Conservation (phyloP, 2,888 invertebrate species). For the Corbicula japonica region DNA sequence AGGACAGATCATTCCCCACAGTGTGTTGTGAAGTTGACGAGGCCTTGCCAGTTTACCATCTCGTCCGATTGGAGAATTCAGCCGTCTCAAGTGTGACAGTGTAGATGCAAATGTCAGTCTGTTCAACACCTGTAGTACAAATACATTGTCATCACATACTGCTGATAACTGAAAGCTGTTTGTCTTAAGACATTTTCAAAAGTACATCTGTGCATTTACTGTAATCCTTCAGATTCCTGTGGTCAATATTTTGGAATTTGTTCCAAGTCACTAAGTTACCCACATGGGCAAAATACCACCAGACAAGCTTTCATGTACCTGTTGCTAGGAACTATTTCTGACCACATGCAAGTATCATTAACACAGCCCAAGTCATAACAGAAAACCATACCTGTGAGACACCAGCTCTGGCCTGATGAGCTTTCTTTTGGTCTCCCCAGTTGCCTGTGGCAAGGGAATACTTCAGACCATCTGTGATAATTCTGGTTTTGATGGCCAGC, state of each 20-base stretch:
- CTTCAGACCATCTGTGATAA: constrained; percentile 98
- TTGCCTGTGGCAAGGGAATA: constrained; percentile 99
- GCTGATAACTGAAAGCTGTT: too few species aligned
- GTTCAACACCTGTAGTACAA: constrained; percentile 92
- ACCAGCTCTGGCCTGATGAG: constrained; percentile 98
- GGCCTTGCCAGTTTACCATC: constrained; percentile 99
- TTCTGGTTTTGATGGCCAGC: constrained; percentile 97
- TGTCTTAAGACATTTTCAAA: too few species aligned
- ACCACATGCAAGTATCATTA: too few species aligned
- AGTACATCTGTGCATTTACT: too few species aligned
- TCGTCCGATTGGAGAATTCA: constrained; percentile 99
- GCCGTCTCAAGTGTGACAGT: constrained; percentile 97
- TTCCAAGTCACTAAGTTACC: too few species aligned
- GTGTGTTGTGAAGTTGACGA: constrained; percentile 98
- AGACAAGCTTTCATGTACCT: too few species aligned
- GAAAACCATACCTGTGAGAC: constrained; percentile 92
- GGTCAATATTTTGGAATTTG: too few species aligned
- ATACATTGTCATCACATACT: too few species aligned
- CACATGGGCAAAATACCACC: too few species aligned
- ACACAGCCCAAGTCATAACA: too few species aligned
- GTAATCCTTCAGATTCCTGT: too few species aligned
- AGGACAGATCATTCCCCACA: constrained; percentile 99
- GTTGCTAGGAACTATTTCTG: too few species aligned
- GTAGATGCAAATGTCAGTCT: constrained; percentile 99
- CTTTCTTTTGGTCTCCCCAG: constrained; percentile 99